Percentiles rank a stretch among this genome's conserved stretches.
phyloP scores from a whole-genome alignment of 2,113 vertebrate genomes.

The Melanerpes aurifrons region DNA sequence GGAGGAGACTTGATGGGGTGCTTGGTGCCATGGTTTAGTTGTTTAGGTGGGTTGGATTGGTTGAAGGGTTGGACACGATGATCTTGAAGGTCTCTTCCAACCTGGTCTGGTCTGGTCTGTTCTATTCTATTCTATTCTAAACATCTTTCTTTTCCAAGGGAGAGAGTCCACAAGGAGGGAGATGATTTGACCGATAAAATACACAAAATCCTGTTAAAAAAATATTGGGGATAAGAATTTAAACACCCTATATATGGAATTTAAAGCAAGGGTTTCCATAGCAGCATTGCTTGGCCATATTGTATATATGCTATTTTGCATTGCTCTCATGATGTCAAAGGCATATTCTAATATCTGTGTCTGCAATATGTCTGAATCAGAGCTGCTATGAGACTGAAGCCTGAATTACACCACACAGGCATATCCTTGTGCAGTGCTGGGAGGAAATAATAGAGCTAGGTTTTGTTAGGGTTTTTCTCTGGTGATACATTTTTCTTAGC shows the following conservation, averaged over 20 bases:
- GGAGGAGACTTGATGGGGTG: too few species aligned
- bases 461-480: constrained; percentile 53
- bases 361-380: constrained; percentile 59
- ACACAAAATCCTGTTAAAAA: background rate
- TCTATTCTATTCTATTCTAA: background rate
- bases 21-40: too few species aligned
- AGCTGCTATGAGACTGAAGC: constrained; percentile 53
- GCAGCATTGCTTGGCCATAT: constrained; percentile 59
- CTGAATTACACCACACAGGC: constrained; percentile 48
- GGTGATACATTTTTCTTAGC: constrained; percentile 43
- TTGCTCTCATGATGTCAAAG: constrained; percentile 61
- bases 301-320: constrained; percentile 54
- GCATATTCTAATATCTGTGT: constrained; percentile 62
- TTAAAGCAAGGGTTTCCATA: constrained; percentile 62
- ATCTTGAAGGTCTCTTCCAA: too few species aligned
- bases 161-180: background rate
- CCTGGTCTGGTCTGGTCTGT: too few species aligned
- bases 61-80: too few species aligned
- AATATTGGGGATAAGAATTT: constrained; percentile 15
- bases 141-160: background rate
- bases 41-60: too few species aligned
- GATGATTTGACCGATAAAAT: background rate
- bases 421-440: constrained; percentile 17
- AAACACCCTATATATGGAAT: background rate
- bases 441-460: constrained; percentile 37